Evolutionary conservation across 2,113 vertebrate species (phyloP).

Genomic region (Bujurquina vittata): DNA sequence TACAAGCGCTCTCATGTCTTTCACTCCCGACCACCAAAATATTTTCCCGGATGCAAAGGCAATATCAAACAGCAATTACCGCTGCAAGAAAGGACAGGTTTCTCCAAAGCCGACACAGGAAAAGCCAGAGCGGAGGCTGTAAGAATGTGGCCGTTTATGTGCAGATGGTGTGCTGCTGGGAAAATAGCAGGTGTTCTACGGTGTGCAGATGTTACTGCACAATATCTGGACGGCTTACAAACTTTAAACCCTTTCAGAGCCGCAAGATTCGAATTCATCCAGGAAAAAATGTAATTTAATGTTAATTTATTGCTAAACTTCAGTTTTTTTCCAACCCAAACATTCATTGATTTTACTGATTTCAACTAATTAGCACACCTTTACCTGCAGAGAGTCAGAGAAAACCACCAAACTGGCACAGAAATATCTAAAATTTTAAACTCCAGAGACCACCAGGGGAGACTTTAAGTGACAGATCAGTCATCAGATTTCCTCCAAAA

Average conservation of each 20-base stretch:
- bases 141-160: conserved; percentile 38
- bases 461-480: conserved; percentile 1
- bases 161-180: conserved; percentile 55
- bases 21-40: conserved; percentile 47
- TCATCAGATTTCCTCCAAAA: background rate
- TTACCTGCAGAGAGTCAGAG: background rate
- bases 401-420: background rate
- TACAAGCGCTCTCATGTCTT: conserved; percentile 73
- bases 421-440: background rate
- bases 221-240: conserved; percentile 19
- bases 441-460: background rate
- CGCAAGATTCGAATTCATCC: background rate
- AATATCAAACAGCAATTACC: conserved; percentile 76
- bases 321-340: background rate
- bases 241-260: conserved; percentile 12
- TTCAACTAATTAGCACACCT: background rate
- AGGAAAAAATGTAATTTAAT: too few species aligned
- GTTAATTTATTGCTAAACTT: background rate
- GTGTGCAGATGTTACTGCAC: conserved; percentile 38
- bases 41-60: conserved; percentile 61
- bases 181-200: conserved; percentile 43
- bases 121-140: conserved; percentile 38
- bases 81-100: conserved; percentile 72
- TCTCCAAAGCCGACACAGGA: conserved; percentile 6
- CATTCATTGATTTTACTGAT: background rate